Base-by-base conservation (phyloP, 2,797 vertebrate species). In the Coregonus ussuriensis region DNA sequence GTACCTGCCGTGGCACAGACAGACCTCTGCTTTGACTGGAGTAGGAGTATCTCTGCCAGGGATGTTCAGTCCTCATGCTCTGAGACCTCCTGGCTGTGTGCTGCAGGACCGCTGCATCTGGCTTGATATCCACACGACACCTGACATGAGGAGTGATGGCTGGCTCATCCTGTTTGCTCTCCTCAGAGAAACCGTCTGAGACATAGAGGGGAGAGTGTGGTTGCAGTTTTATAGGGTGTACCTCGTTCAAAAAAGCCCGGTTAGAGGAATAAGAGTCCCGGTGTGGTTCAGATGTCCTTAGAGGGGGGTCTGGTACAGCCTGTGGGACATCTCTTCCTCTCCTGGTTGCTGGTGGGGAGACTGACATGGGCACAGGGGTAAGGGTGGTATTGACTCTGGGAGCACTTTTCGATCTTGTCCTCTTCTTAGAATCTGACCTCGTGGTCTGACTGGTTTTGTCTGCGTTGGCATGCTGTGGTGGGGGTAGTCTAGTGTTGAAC, bases 191-290 rank as follows among this genome's bases (percentile, higher is more conserved):
- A 91, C 96, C 96, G 88, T 96, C 95, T 4, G 94, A 93, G 29
- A 98, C 93, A 72, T 95, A 97, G 5, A 98, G 94, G 0, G 97
- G 97, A 0, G 97, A 91, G 59, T 98, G 96, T 0, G 97, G 96
- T 90, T 99, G 97, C 73, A 99, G 93, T 86, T 99, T 99, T 88
- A 96, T 97, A 33, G 98, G 98, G 78, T 99, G 98, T n/a, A 99
- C 96, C 82, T 99, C 98, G 2, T 97, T 98, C 81, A 97, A 93
- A 78, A 96, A 93, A 0, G 92, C 92, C 77, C 94, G 94, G 86
- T 92, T 93, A 0, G 95, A 91, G 0, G 91, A 86, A 29, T 93
- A 92, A 2, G 91, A 71, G 37, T 91, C 87, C 69, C 96, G 93
- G 0, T 95, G 95, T 0, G 87, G 91, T 74, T 96, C 96, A 0